A percentile compares a stretch with the other conserved stretches of the same genome.
phyloP scores from a whole-genome alignment of 2,113 vertebrate genomes.

The Ageneiosus marmoratus region DNA sequence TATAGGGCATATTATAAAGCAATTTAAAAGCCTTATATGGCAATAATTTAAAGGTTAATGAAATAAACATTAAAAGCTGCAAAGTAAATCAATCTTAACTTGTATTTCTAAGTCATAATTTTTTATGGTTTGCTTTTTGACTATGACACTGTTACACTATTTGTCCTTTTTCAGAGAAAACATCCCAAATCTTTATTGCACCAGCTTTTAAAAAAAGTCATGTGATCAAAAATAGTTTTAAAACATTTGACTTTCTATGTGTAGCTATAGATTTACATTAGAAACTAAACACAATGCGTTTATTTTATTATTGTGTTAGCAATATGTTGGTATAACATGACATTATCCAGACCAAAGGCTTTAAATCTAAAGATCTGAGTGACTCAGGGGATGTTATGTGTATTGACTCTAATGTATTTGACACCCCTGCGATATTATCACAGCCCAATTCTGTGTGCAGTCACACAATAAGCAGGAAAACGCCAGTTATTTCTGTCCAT shows the following conservation, averaged over 20 bases:
- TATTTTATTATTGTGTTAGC: not conserved
- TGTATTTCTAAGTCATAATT: not conserved
- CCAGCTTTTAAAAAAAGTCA: not conserved
- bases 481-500: constrained; percentile 15
- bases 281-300: too few relatives aligned
- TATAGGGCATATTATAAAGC: not conserved
- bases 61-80: too few relatives aligned
- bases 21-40: not conserved
- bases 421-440: not conserved
- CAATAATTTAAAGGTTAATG: not conserved
- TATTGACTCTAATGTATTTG: not conserved
- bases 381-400: not conserved
- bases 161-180: not conserved
- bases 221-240: too few relatives aligned
- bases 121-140: not conserved
- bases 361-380: not conserved
- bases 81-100: too few relatives aligned
- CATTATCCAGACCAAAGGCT: not conserved
- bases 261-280: not conserved
- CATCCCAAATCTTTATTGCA: not conserved
- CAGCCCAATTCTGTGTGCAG: not conserved
- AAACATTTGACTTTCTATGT: too few relatives aligned
- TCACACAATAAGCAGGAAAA: constrained; percentile 31
- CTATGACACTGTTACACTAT: too few relatives aligned
- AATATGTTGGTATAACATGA: not conserved